These are phyloP conservation scores for Grantiella picta DNA, from an alignment of 2,113 vertebrate genomes.

Conservation along the genomic window DNA sequence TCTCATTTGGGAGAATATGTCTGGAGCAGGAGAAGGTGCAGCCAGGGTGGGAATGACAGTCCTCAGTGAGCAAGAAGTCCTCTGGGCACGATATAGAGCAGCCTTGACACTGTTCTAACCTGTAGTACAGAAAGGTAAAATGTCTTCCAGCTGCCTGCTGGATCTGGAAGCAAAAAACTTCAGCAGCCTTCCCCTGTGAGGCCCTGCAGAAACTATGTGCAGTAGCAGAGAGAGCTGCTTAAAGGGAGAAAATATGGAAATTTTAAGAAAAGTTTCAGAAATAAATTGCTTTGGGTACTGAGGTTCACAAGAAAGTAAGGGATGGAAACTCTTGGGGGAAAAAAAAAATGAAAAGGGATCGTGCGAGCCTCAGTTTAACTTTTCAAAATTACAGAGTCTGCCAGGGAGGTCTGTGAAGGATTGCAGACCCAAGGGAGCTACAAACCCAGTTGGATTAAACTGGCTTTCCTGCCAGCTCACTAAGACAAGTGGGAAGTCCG, in stretches of 20 bases:
- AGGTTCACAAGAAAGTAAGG: slow-evolving; percentile 6
- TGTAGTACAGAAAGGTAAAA: slow-evolving; percentile 18
- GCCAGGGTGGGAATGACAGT: not conserved
- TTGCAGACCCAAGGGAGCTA: slow-evolving; percentile 12
- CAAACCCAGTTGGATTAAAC: slow-evolving; percentile 33
- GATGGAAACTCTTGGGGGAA: not conserved
- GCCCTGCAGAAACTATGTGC: slow-evolving; percentile 25
- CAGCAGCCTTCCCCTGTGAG: slow-evolving; percentile 9
- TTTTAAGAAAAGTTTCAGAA: not conserved
- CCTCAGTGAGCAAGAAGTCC: not conserved
- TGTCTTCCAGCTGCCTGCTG: slow-evolving; percentile 42
- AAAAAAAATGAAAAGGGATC: not conserved
- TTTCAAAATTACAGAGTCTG: not conserved
- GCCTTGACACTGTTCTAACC: not conserved
- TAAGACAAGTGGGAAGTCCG: slow-evolving; percentile 12
- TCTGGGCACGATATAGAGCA: not conserved
- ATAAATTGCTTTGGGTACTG: not conserved
- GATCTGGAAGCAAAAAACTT: slow-evolving; percentile 14
- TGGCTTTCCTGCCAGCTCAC: slow-evolving; percentile 13
- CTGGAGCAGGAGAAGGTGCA: not conserved
- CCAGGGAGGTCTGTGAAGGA: slow-evolving; percentile 32
- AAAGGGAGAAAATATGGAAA: not conserved
- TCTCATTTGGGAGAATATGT: not conserved
- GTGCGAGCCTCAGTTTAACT: not conserved
- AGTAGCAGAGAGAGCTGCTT: slow-evolving; percentile 12